phyloP scores from a whole-genome alignment of 2,797 vertebrate genomes.

The Myotis vivesi region DNA sequence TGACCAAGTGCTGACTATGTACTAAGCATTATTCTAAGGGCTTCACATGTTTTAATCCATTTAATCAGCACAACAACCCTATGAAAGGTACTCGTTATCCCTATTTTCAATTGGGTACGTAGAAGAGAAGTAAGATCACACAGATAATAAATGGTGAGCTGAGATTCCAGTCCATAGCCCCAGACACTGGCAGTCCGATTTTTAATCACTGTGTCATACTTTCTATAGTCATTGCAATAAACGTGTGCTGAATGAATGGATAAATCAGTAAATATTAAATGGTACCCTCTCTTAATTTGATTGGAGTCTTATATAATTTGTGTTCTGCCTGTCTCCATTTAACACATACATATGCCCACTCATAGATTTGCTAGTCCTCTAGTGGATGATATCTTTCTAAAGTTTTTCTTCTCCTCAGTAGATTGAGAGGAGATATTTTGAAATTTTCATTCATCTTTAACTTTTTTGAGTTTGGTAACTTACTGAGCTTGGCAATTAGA shows the following conservation, averaged over 20 bases:
- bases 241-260: background rate
- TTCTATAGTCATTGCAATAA: background rate
- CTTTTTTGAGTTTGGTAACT: background rate
- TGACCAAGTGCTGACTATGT: no score
- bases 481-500: background rate
- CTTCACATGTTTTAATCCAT: background rate
- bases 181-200: background rate
- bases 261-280: background rate
- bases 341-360: background rate
- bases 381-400: background rate
- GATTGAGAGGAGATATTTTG: background rate
- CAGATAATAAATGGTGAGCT: background rate
- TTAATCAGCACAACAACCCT: background rate
- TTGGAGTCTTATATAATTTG: background rate
- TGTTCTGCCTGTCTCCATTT: background rate
- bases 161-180: background rate
- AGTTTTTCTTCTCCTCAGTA: background rate
- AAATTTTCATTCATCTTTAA: slow-evolving; percentile 29
- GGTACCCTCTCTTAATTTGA: background rate
- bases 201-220: background rate
- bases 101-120: background rate
- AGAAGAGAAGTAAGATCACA: background rate
- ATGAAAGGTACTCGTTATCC: background rate
- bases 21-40: background rate
- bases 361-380: background rate